Conservation (phyloP, 2,113 vertebrate species). For the Leuciscus idus region DNA sequence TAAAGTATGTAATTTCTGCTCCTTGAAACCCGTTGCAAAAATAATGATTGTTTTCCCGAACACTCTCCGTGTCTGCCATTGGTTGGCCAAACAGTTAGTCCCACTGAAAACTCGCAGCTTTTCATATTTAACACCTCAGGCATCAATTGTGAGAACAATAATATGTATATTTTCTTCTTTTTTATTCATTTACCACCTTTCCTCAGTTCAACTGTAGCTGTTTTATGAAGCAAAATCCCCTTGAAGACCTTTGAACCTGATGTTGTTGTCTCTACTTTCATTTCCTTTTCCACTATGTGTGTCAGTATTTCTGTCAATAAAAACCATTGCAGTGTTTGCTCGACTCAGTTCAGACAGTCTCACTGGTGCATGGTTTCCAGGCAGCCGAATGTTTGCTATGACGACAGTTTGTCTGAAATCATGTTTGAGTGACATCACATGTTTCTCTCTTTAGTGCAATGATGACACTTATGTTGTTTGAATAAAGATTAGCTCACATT, state of each 20-base stretch:
- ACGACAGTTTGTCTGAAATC: slow-evolving; percentile 43
- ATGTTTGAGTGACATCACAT: slow-evolving; percentile 26
- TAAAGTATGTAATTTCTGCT: background rate
- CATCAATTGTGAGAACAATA: too few species aligned
- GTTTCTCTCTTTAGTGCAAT: slow-evolving; percentile 18
- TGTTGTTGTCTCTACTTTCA: background rate
- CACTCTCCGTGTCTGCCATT: background rate
- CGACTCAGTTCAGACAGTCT: slow-evolving; percentile 23
- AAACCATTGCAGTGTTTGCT: background rate
- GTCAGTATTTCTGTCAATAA: slow-evolving; percentile 6
- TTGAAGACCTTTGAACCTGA: background rate
- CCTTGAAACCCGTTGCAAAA: background rate
- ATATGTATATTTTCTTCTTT: background rate
- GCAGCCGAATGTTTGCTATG: slow-evolving; percentile 48
- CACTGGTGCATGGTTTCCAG: slow-evolving; percentile 24
- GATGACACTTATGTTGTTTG: background rate
- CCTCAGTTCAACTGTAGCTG: background rate
- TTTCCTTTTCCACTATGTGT: background rate
- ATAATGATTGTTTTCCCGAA: background rate
- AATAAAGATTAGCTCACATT: background rate
- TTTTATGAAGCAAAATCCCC: background rate
- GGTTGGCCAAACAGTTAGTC: background rate
- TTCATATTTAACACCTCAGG: background rate
- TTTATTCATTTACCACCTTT: background rate
- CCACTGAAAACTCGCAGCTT: background rate